Conservation (phyloP, 2,797 vertebrate species). For the Megaceryle alcyon region DNA sequence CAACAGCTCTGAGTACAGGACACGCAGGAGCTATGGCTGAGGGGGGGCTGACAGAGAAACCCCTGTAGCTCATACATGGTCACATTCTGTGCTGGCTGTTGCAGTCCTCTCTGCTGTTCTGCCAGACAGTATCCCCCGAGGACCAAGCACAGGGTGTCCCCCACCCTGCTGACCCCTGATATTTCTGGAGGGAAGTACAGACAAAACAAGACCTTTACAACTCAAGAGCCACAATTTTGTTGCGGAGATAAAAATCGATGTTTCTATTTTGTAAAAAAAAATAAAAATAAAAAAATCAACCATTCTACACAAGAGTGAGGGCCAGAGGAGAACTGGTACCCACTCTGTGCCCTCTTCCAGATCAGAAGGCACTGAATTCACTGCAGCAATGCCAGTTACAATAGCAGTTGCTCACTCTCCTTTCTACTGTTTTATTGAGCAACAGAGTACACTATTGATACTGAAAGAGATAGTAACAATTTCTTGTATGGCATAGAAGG, state of each 20-base stretch:
- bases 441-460: background rate
- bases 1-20: background rate
- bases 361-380: background rate
- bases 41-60: background rate
- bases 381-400: background rate
- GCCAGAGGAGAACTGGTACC: background rate
- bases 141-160: background rate
- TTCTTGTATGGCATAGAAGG: background rate
- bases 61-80: background rate
- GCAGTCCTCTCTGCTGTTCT: background rate
- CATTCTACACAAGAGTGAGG: background rate
- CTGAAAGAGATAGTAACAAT: background rate
- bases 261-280: background rate
- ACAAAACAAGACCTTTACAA: background rate
- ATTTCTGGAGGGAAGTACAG: background rate
- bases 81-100: fast-evolving
- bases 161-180: background rate
- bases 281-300: background rate
- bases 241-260: background rate
- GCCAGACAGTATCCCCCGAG: background rate
- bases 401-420: background rate
- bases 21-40: background rate
- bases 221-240: background rate
- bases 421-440: background rate
- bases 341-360: background rate